These are phyloP conservation scores for Daubentonia madagascariensis DNA, from an alignment of 2,113 vertebrate species.

Conservation along the genomic window DNA sequence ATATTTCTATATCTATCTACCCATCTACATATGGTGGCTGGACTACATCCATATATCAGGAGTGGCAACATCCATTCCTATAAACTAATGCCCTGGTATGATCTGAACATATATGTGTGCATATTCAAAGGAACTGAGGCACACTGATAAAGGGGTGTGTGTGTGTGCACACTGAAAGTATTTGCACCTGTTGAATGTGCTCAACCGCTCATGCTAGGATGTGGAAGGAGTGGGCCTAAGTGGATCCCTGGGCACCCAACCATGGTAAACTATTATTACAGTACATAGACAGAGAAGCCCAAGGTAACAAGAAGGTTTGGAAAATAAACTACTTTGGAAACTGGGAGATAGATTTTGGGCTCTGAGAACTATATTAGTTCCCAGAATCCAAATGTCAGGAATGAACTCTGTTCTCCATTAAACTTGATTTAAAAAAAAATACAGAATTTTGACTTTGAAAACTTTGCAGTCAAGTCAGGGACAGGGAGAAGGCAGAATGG, in stretches of 20 bases:
- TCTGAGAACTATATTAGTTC: conserved; percentile 55
- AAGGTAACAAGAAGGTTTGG: conserved; percentile 66
- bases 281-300: conserved; percentile 59
- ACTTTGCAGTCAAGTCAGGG: background rate
- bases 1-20: background rate
- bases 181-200: background rate
- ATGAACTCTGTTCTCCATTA: background rate
- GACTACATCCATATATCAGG: background rate
- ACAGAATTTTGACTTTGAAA: conserved; percentile 19
- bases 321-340: conserved; percentile 66
- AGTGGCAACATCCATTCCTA: background rate
- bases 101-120: background rate
- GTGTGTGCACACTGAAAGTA: background rate
- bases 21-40: background rate
- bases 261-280: background rate
- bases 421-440: background rate
- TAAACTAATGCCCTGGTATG: background rate
- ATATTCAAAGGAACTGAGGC: background rate
- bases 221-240: conserved; percentile 40
- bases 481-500: background rate
- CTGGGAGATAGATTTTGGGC: conserved; percentile 74
- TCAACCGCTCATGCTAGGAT: background rate
- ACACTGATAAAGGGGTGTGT: background rate
- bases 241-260: conserved; percentile 70
- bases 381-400: conserved; percentile 22